Conservation (phyloP, 2,888 invertebrate species). For the Pammene aurita region DNA sequence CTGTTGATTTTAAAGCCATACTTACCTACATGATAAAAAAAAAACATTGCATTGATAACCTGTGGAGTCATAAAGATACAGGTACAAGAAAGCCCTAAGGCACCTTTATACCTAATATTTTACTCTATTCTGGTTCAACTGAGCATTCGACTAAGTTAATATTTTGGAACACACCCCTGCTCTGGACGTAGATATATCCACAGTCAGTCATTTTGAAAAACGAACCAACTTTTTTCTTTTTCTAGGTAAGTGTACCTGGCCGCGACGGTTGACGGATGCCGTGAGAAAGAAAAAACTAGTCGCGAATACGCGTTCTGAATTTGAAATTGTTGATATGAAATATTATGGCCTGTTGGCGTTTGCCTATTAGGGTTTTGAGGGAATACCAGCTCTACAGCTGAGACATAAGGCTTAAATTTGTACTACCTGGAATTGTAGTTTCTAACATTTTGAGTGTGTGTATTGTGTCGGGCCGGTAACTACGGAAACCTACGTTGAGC, state of each 20-base stretch:
- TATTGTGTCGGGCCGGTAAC: too few species aligned
- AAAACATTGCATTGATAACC: too few species aligned
- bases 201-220: slow-evolving; percentile 70
- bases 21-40: too few species aligned
- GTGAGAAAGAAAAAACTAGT: slow-evolving; percentile 28
- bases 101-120: too few species aligned
- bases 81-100: too few species aligned
- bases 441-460: too few species aligned
- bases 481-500: too few species aligned
- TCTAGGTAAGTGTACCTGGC: slow-evolving; percentile 41
- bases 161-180: slow-evolving; percentile 44
- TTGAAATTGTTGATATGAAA: slow-evolving; percentile 32
- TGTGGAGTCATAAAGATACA: too few species aligned
- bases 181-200: slow-evolving; percentile 56
- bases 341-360: slow-evolving; percentile 8
- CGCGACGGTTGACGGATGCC: slow-evolving; percentile 42
- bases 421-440: too few species aligned
- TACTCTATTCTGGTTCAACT: neutral
- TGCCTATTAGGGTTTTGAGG: neutral
- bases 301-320: slow-evolving; percentile 33
- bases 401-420: neutral
- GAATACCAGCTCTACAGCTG: neutral
- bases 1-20: too few species aligned
- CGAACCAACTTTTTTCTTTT: slow-evolving; percentile 57
- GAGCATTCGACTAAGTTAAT: neutral